Evolutionary conservation across 2,113 vertebrate genomes (phyloP).

Genomic region (Myxocyprinus asiaticus): DNA sequence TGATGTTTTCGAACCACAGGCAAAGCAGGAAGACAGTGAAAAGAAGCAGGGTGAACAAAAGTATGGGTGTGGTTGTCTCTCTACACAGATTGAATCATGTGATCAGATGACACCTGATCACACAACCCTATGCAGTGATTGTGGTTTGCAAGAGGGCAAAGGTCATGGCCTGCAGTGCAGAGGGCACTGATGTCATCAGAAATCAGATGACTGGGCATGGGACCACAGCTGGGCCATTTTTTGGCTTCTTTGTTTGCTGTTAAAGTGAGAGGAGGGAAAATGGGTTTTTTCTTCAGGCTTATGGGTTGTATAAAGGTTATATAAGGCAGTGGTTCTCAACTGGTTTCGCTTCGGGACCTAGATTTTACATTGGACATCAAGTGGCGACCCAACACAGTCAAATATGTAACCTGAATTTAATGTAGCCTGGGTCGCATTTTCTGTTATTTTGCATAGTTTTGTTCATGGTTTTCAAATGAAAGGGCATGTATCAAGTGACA

Average conservation of each 20-base stretch:
- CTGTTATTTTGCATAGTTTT: too few relatives aligned
- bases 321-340: too few relatives aligned
- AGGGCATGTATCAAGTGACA: too few relatives aligned
- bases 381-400: too few relatives aligned
- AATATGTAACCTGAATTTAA: too few relatives aligned
- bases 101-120: conserved; percentile 38
- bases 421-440: too few relatives aligned
- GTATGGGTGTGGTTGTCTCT: conserved; percentile 46
- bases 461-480: too few relatives aligned
- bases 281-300: too few relatives aligned
- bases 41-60: conserved; percentile 34
- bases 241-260: conserved; percentile 21
- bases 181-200: conserved; percentile 36
- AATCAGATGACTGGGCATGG: conserved; percentile 31
- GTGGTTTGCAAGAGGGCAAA: conserved; percentile 41
- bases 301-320: too few relatives aligned
- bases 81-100: neutral
- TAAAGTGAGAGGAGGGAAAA: neutral
- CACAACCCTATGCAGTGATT: conserved; percentile 11
- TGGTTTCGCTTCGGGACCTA: too few relatives aligned
- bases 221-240: conserved; percentile 5
- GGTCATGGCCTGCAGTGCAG: conserved; percentile 42
- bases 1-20: conserved; percentile 57
- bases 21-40: neutral
- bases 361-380: too few relatives aligned